Conservation (phyloP, 1,140 invertebrate species). For the Proales similis region DNA sequence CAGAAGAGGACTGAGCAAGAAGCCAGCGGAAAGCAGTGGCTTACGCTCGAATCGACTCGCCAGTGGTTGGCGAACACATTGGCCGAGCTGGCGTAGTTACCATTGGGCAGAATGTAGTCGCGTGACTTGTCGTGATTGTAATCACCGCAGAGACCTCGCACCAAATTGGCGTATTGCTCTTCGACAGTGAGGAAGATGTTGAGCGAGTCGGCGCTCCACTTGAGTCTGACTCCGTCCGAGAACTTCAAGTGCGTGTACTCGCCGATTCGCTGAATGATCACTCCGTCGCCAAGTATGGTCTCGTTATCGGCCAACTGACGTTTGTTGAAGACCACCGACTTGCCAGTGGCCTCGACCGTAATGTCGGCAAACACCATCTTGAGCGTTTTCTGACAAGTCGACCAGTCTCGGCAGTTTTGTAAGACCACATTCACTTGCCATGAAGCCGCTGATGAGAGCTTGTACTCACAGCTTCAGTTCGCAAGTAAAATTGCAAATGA, state of each 20-base stretch:
- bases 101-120: conserved; percentile 57
- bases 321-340: not conserved
- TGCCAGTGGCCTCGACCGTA: conserved; percentile 6
- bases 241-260: conserved; percentile 61
- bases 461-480: conserved; percentile 39
- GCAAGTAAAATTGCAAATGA: conserved; percentile 47
- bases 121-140: conserved; percentile 62
- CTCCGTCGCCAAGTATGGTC: conserved; percentile 36
- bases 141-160: conserved; percentile 69
- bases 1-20: not conserved
- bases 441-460: conserved; percentile 4
- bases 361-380: conserved; percentile 7
- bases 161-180: conserved; percentile 67
- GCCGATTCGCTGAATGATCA: conserved; percentile 64
- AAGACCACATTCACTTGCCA: conserved; percentile 25
- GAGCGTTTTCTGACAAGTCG: conserved; percentile 25
- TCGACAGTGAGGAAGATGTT: conserved; percentile 59
- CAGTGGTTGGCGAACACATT: conserved; percentile 61
- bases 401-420: conserved; percentile 12
- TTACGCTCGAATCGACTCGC: conserved; percentile 45
- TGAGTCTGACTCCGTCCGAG: conserved; percentile 66
- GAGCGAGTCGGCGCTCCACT: conserved; percentile 60
- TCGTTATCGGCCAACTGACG: conserved; percentile 10
- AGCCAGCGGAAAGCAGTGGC: not conserved
- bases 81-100: conserved; percentile 49